phyloP scores from a whole-genome alignment of 2,888 invertebrate genomes.

The Coecobrya sp. region DNA sequence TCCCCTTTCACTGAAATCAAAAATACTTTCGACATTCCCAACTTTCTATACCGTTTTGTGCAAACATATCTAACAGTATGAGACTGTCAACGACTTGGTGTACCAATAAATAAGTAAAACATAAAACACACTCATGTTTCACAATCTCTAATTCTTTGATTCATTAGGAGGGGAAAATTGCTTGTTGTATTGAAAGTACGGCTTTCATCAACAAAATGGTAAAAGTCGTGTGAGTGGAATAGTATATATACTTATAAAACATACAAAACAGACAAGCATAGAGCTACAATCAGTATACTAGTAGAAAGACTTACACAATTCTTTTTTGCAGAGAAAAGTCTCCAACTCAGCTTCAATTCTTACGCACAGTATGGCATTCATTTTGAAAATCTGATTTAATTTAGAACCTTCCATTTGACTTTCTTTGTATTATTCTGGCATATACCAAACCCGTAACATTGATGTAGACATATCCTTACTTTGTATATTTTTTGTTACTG shows the following conservation, averaged over 20 bases:
- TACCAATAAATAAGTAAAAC: conserved; percentile 10
- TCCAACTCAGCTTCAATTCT: conserved; percentile 11
- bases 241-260: not conserved
- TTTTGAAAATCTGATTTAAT: conserved; percentile 72
- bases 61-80: not conserved
- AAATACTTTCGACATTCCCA: not conserved
- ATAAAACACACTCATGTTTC: not conserved
- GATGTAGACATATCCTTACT: not conserved
- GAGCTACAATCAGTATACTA: not conserved
- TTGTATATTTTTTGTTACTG: not conserved
- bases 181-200: conserved; percentile 43
- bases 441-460: not conserved
- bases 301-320: conserved; percentile 51
- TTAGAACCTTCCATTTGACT: conserved; percentile 48
- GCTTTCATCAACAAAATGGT: conserved; percentile 40
- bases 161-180: conserved; percentile 60
- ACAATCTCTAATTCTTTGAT: conserved; percentile 42
- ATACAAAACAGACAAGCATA: not conserved
- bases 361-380: conserved; percentile 47
- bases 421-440: conserved; percentile 13
- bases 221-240: not conserved
- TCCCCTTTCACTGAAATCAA: not conserved
- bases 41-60: not conserved
- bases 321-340: conserved; percentile 63
- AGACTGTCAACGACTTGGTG: conserved; percentile 17